Evolutionary conservation across 2,113 vertebrate species (phyloP), one percentile per base, ranked within the genome.

Genomic region (Platysternon megacephalum): DNA sequence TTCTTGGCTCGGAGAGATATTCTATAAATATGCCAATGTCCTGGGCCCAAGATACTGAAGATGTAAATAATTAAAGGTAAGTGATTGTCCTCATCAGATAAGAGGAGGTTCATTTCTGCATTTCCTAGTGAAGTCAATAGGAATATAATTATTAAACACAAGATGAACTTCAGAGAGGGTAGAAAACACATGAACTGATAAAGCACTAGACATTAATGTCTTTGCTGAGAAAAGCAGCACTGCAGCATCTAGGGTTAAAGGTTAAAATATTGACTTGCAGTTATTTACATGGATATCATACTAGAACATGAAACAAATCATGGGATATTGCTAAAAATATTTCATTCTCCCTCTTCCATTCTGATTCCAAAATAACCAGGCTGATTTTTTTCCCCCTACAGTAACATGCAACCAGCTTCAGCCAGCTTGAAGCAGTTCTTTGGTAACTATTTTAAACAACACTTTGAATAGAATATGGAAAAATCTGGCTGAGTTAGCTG

Each of bases 391-490:
- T 79, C 12, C 1, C 19, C 1, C 51, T 84, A 42, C 5, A 49
- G 14, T 82, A 79, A 91, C 14, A 85, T 16, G 1, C 81, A 95
- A 88, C 80, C 90, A 61, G 80, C 84, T 96, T 94, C 56, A 86
- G 91, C 56, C 22, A 91, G 56, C 46, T 79, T 90, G 49, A 89
- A 90, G 56, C 21, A 93, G 61, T 68, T 85, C 9, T 89, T 90
- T 17, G 79, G 16, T 32, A 91, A 92, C 79, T 92, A 94, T 92
- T 97, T 93, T 19, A 93, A 94, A 95, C 80, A 46, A 16, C 19
- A 93, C 14, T 74, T 90, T 32, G 26, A 78, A 42, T 56, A 82
- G 52, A 53, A 88, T 79, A 55, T 44, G 16, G 29, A 84, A 88
- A 48, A 16, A 68, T 46, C 58, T 76, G 53, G 53, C 55, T 84